Percentiles rank a stretch among this genome's conserved stretches.
Evolutionary conservation across 2,113 vertebrate species (phyloP).

Genomic region (Telmatochromis brachygnathus): DNA sequence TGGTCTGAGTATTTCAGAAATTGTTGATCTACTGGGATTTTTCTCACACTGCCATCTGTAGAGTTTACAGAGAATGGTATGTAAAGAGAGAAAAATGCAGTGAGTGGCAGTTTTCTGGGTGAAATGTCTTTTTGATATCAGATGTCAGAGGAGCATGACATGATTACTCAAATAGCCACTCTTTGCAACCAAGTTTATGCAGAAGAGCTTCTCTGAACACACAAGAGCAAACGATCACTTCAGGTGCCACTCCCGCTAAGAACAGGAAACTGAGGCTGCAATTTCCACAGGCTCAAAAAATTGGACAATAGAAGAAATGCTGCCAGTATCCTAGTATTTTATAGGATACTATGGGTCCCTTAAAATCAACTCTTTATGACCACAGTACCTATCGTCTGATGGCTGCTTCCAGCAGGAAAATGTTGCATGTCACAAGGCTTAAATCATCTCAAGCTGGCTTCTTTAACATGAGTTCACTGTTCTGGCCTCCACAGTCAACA

Average conservation of each 20-base stretch:
- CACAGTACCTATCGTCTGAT: background rate
- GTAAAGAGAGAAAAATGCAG: background rate
- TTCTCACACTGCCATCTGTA: background rate
- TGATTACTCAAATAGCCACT: background rate
- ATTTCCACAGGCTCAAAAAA: background rate
- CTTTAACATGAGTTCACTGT: background rate
- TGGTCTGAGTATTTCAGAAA: background rate
- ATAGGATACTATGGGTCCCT: background rate
- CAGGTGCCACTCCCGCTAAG: background rate
- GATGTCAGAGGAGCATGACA: background rate
- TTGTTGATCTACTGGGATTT: background rate
- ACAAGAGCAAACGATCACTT: background rate
- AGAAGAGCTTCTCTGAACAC: background rate
- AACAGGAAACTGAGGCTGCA: background rate
- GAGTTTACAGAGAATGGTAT: background rate
- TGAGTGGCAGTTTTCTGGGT: background rate
- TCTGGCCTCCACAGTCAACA: background rate
- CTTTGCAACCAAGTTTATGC: background rate
- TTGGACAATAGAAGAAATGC: background rate
- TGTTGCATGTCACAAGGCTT: background rate
- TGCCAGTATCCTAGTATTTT: background rate
- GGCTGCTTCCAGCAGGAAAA: background rate
- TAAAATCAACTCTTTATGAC: background rate
- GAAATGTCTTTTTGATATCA: background rate
- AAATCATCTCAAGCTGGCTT: background rate